phyloP scores from a whole-genome alignment of 1,140 invertebrate species.

The Drosophila melanogaster region DNA sequence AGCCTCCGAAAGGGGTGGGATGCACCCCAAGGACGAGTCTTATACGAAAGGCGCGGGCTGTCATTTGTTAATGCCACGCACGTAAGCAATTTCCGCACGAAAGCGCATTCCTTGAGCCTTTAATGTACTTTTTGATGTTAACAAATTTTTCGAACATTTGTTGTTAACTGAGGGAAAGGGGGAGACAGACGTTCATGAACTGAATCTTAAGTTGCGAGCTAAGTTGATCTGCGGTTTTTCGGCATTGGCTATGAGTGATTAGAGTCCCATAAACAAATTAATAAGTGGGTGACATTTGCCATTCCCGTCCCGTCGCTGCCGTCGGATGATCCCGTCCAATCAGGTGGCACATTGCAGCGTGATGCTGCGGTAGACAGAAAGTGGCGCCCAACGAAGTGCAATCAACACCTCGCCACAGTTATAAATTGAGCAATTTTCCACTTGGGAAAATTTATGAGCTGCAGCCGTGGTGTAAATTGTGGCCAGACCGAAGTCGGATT shows the following conservation, averaged over 20 bases:
- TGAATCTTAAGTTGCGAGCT: constrained; percentile 55
- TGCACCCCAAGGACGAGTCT: constrained; percentile 56
- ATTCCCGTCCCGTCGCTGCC: neutral
- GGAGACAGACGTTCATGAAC: constrained; percentile 30
- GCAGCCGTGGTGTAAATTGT: constrained; percentile 52
- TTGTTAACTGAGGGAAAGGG: constrained; percentile 55
- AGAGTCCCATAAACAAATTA: constrained; percentile 74
- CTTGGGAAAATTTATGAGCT: constrained; percentile 63
- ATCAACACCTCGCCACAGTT: constrained; percentile 59
- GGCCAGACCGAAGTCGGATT: constrained; percentile 26
- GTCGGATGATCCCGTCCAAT: constrained; percentile 6
- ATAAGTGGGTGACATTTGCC: constrained; percentile 27
- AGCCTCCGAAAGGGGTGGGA: constrained; percentile 35
- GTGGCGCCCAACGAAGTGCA: constrained; percentile 19
- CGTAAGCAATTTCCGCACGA: constrained; percentile 83
- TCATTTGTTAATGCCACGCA: constrained; percentile 80
- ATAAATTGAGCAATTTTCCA: constrained; percentile 71
- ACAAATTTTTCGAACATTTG: constrained; percentile 82
- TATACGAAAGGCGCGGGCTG: constrained; percentile 53
- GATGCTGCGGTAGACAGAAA: neutral
- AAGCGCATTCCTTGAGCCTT: constrained; percentile 82
- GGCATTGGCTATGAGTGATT: constrained; percentile 66
- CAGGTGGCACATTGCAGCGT: constrained; percentile 26
- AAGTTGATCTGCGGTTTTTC: constrained; percentile 45
- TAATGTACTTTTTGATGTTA: constrained; percentile 83